Evolutionary conservation across 2,888 invertebrate species (phyloP), one percentile per base, ranked within the genome.

Genomic region (Schizaphis graminum): DNA sequence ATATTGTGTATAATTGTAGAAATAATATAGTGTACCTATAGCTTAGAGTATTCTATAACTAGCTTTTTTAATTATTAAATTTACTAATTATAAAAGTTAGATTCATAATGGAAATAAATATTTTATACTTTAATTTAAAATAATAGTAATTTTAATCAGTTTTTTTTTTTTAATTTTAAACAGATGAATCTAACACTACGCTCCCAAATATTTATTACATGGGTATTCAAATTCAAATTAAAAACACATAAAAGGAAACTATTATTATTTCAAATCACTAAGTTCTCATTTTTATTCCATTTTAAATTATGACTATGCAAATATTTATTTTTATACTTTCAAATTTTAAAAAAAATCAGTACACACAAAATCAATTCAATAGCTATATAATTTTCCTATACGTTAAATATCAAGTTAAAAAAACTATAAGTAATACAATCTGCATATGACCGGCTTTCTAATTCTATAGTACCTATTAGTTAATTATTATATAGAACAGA

Each of bases 41-140:
- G n/a, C 87, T 47, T 87, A 49, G n/a, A 87, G n/a, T 35, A 89
- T 89, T 57, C 16, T 41, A 77, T 57, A 41, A 57, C 56, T 41
- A 89, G 41, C 26, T 89, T 89, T 88, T 88, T 57, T 89, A 35
- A 77, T 41, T 56, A 86, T 57, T 89, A 13, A 41, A 89, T 56
- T 56, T 56, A 53, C 35, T 53, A 21, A 77, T 5, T 61, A 47
- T 44, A 8, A 61, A n/a, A 61, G 16, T 44, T 61, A 61, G 44
- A 61, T 89, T 57, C 28, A 26, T 44, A 89, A 13, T 89, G 44
- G 41, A 56, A 89, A 89, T 89, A 89, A 16, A 84, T 77, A 35
- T 91, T 56, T 97, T 21, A 41, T 77, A 67, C 67, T n/a, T 67
- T 67, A 98, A 92, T 98, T 98, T 95, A 98, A 98, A 96, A 98